phyloP scores from a whole-genome alignment of 2,113 vertebrate species.

The Saguinus imperator region DNA sequence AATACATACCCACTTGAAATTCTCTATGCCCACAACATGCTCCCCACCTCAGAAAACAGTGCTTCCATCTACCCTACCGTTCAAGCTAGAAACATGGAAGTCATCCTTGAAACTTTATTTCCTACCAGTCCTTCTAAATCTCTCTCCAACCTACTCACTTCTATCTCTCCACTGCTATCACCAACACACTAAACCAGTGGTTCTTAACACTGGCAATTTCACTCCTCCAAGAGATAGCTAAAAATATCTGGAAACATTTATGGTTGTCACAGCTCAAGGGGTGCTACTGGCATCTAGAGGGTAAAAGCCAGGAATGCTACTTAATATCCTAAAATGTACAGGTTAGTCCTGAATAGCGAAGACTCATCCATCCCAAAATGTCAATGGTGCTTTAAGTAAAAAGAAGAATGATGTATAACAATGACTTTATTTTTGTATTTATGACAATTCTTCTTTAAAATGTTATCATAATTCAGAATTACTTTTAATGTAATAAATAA shows the following conservation, averaged over 20 bases:
- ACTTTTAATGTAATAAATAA: neutral
- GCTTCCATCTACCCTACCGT: neutral
- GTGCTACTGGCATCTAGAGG: neutral
- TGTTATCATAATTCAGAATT: neutral
- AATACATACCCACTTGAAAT: neutral
- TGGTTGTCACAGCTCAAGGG: neutral
- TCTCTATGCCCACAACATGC: too few species aligned
- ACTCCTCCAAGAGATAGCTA: too few species aligned
- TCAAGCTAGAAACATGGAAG: neutral
- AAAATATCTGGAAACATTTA: neutral
- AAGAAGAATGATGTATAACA: fast-evolving
- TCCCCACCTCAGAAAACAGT: neutral
- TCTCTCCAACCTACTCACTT: neutral
- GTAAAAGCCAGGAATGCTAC: neutral
- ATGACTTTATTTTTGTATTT: neutral
- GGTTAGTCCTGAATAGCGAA: neutral
- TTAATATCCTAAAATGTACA: fast-evolving
- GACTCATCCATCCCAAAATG: neutral
- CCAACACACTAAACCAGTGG: fast-evolving
- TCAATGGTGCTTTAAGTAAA: neutral
- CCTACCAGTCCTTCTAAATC: neutral
- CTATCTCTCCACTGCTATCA: neutral
- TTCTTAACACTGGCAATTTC: neutral
- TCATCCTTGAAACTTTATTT: neutral
- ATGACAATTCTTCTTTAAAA: neutral